A percentile compares a stretch with the other conserved stretches of the same genome.
phyloP scores from a whole-genome alignment of 2,888 invertebrate species.

The Macrosiphum euphorbiae region DNA sequence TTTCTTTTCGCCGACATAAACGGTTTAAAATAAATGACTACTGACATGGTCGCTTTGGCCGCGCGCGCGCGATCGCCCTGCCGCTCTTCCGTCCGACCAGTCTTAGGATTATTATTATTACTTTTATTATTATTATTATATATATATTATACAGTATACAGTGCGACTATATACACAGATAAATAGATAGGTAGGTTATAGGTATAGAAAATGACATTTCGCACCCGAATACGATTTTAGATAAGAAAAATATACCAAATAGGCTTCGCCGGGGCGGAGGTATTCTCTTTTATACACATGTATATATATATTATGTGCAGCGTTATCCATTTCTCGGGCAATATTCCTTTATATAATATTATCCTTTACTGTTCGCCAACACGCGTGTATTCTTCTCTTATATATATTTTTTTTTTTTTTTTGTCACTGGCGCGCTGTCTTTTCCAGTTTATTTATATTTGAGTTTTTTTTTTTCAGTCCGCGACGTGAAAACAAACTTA shows the following conservation, averaged over 20 bases:
- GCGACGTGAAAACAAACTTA: slow-evolving; percentile 10
- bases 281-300: not conserved
- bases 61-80: not conserved
- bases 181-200: not conserved
- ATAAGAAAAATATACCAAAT: slow-evolving; percentile 44
- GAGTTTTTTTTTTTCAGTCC: not conserved
- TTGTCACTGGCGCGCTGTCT: not conserved
- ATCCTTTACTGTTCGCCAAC: slow-evolving; percentile 5
- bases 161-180: not conserved
- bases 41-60: not conserved
- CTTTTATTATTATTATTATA: not conserved
- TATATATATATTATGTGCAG: slow-evolving; percentile 2
- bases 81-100: not conserved
- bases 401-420: not conserved
- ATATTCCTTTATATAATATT: slow-evolving; percentile 31
- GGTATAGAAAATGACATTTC: slow-evolving; percentile 41
- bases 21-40: slow-evolving; percentile 56
- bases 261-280: slow-evolving; percentile 16
- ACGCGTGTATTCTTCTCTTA: not conserved
- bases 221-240: slow-evolving; percentile 34
- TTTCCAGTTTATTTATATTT: slow-evolving; percentile 36
- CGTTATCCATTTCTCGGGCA: slow-evolving; percentile 10
- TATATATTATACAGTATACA: not conserved
- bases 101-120: not conserved
- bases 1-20: slow-evolving; percentile 47